Conservation (phyloP, 1,140 invertebrate genomes). For the Drosophila nasuta region DNA sequence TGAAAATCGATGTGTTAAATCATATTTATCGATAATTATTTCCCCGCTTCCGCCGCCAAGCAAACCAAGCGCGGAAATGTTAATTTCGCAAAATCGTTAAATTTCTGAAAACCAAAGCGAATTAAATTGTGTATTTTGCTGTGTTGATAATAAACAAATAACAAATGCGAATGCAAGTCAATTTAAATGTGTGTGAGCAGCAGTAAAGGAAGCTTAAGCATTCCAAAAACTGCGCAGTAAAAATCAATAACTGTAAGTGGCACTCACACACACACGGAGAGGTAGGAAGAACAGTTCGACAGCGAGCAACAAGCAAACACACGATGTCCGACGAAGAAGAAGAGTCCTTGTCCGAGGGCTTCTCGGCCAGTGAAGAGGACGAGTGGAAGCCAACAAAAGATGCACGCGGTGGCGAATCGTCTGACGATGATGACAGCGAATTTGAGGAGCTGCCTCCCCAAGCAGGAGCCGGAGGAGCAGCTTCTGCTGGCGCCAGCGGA, state of each 20-base stretch:
- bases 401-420: slow-evolving; percentile 72
- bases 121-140: neutral
- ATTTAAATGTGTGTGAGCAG: neutral
- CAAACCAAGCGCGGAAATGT: slow-evolving; percentile 62
- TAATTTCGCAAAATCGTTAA: slow-evolving; percentile 66
- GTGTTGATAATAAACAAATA: neutral
- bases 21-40: too few relatives aligned
- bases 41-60: slow-evolving; percentile 5
- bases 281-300: slow-evolving; percentile 42
- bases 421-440: slow-evolving; percentile 81
- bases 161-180: slow-evolving; percentile 8
- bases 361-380: slow-evolving; percentile 81
- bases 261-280: slow-evolving; percentile 34
- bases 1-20: too few relatives aligned
- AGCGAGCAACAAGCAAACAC: slow-evolving; percentile 37
- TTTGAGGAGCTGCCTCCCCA: slow-evolving; percentile 60
- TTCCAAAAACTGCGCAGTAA: slow-evolving; percentile 75
- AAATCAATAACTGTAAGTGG: slow-evolving; percentile 81
- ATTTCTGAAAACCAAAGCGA: slow-evolving; percentile 20
- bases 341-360: slow-evolving; percentile 77
- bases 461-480: slow-evolving; percentile 14
- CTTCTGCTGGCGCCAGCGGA: slow-evolving; percentile 39
- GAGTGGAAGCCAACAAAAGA: slow-evolving; percentile 81
- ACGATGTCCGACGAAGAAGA: slow-evolving; percentile 83
- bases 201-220: slow-evolving; percentile 17